Evolutionary conservation across 2,797 vertebrate species (phyloP).

Genomic region (Cottoperca gobio): DNA sequence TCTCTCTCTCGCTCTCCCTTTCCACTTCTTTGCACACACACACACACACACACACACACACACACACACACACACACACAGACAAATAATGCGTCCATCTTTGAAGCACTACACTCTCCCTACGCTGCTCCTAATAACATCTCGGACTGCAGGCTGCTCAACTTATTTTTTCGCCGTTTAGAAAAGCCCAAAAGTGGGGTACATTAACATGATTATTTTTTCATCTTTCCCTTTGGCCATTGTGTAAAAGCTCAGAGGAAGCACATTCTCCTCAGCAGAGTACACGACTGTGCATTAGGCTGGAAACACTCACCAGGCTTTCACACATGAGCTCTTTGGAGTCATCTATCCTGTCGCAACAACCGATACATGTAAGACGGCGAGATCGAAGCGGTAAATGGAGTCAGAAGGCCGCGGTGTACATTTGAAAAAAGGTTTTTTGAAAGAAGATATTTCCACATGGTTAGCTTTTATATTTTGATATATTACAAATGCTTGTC

Average conservation of each 20-base stretch:
- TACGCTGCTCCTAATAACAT: slow-evolving; percentile 37
- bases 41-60: neutral
- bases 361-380: slow-evolving; percentile 22
- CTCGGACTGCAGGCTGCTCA: neutral
- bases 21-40: slow-evolving; percentile 7
- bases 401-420: neutral
- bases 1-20: neutral
- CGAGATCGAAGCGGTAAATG: slow-evolving; percentile 14
- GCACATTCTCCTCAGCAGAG: slow-evolving; percentile 15
- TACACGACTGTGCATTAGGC: slow-evolving; percentile 39
- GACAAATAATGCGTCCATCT: slow-evolving; percentile 28
- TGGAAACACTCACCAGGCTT: slow-evolving; percentile 23
- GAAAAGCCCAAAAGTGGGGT: slow-evolving; percentile 22
- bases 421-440: neutral
- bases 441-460: neutral
- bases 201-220: slow-evolving; percentile 11
- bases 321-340: slow-evolving; percentile 42
- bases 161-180: slow-evolving; percentile 30
- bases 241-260: slow-evolving; percentile 22
- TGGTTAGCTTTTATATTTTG: neutral
- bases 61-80: neutral
- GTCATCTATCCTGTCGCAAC: slow-evolving; percentile 3
- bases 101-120: slow-evolving; percentile 22
- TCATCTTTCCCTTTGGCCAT: slow-evolving; percentile 6
- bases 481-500: neutral